phyloP scores from a whole-genome alignment of 1,140 invertebrate genomes.

The Bombus waltoni region DNA sequence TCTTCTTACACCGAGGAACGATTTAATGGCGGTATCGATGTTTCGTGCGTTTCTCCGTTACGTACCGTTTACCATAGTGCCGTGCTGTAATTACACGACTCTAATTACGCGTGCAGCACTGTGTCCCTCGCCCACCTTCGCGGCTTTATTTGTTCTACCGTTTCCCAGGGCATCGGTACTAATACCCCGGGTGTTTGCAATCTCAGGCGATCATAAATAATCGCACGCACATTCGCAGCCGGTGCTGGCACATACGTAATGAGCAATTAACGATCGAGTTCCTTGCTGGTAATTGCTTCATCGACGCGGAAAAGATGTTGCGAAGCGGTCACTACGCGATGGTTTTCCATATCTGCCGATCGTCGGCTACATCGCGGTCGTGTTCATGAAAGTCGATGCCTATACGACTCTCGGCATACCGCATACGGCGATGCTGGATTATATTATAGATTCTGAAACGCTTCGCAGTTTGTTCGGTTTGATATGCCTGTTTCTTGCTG shows the following conservation, averaged over 20 bases:
- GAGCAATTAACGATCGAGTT: slow-evolving; percentile 60
- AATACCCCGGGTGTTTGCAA: slow-evolving; percentile 21
- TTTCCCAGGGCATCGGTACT: slow-evolving; percentile 45
- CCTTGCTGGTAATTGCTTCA: slow-evolving; percentile 47
- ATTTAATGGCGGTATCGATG: slow-evolving; percentile 58
- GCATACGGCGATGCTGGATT: neutral
- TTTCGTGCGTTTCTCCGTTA: slow-evolving; percentile 46
- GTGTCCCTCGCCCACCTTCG: neutral
- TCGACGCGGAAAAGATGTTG: slow-evolving; percentile 37
- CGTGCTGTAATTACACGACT: slow-evolving; percentile 49
- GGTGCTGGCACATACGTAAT: slow-evolving; percentile 45
- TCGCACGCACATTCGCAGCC: slow-evolving; percentile 32
- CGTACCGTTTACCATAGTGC: slow-evolving; percentile 37
- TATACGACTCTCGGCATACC: neutral
- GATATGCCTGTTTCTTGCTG: neutral
- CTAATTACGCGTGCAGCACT: slow-evolving; percentile 55
- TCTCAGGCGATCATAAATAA: slow-evolving; percentile 52
- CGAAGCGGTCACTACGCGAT: slow-evolving; percentile 7
- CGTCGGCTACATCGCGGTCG: neutral
- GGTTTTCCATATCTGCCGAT: slow-evolving; percentile 24
- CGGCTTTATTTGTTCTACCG: slow-evolving; percentile 44
- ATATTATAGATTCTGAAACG: neutral
- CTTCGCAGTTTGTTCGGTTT: neutral
- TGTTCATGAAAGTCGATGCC: neutral
- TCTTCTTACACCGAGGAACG: slow-evolving; percentile 28